Evolutionary conservation across 1,140 invertebrate species (phyloP).

Genomic region (Macrobrachium rosenbergii): DNA sequence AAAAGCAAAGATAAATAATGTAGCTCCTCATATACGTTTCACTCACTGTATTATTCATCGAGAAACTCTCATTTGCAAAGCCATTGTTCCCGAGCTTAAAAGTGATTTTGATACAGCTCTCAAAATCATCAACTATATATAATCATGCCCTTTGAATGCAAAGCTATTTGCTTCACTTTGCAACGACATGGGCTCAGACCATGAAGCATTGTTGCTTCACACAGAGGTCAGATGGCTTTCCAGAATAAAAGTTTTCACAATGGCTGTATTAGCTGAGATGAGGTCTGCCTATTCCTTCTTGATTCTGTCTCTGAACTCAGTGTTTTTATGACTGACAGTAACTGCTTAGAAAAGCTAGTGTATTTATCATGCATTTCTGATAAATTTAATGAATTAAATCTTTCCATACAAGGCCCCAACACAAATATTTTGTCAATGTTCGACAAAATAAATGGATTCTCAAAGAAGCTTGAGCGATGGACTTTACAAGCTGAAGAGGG

Average conservation of each 20-base stretch:
- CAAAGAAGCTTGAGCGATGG: too few species aligned
- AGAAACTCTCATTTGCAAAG: conserved; percentile 65
- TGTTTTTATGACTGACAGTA: background rate
- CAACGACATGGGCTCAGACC: conserved; percentile 58
- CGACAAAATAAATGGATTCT: background rate
- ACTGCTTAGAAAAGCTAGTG: background rate
- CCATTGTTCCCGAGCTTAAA: conserved; percentile 62
- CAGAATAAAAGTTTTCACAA: conserved; percentile 61
- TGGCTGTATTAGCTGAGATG: too few species aligned
- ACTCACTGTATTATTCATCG: conserved; percentile 68
- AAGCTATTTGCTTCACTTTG: conserved; percentile 64
- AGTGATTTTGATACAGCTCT: conserved; percentile 51
- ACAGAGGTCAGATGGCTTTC: conserved; percentile 66
- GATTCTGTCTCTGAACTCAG: conserved; percentile 38
- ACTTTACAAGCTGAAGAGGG: too few species aligned
- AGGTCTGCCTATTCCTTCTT: conserved; percentile 57
- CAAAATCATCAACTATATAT: conserved; percentile 37
- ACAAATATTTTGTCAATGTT: too few species aligned
- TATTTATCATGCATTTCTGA: too few species aligned
- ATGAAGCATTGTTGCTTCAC: conserved; percentile 65
- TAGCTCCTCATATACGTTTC: conserved; percentile 58
- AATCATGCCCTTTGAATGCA: conserved; percentile 59
- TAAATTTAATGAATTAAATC: too few species aligned
- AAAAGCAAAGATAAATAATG: conserved; percentile 59
- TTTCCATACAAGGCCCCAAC: too few species aligned